Conservation (phyloP, 2,113 vertebrate species). For the Ochotona princeps region DNA sequence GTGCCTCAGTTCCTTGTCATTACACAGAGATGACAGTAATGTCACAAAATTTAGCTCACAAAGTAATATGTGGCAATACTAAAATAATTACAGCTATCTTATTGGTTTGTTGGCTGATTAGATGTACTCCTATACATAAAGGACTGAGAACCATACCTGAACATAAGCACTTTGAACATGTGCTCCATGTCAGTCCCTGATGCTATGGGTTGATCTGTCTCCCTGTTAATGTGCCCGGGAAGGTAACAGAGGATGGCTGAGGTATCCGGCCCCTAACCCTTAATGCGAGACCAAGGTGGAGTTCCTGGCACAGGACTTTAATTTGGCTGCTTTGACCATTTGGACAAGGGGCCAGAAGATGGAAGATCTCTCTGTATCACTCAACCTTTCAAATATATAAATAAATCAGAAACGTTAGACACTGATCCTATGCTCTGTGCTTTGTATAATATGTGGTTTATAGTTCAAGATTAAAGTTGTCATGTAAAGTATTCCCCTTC, state of each 20-base stretch:
- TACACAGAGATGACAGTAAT: not conserved
- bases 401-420: not conserved
- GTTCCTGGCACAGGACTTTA: too few relatives aligned
- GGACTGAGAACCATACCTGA: not conserved
- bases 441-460: not conserved
- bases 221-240: too few relatives aligned
- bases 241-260: too few relatives aligned
- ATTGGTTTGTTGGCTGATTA: not conserved
- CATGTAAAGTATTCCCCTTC: not conserved
- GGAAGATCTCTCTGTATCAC: too few relatives aligned
- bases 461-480: conserved; percentile 31
- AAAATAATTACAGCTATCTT: not conserved
- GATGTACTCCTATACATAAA: not conserved
- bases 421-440: not conserved
- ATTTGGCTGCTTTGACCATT: too few relatives aligned
- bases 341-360: too few relatives aligned
- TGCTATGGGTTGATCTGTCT: too few relatives aligned
- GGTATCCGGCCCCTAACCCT: too few relatives aligned
- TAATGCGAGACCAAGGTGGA: too few relatives aligned
- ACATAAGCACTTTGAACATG: not conserved
- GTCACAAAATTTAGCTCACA: not conserved
- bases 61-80: not conserved
- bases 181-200: too few relatives aligned
- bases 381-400: too few relatives aligned
- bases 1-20: not conserved